Conservation (phyloP, 2,888 invertebrate genomes). For the Caenorhabditis sulstoni region DNA sequence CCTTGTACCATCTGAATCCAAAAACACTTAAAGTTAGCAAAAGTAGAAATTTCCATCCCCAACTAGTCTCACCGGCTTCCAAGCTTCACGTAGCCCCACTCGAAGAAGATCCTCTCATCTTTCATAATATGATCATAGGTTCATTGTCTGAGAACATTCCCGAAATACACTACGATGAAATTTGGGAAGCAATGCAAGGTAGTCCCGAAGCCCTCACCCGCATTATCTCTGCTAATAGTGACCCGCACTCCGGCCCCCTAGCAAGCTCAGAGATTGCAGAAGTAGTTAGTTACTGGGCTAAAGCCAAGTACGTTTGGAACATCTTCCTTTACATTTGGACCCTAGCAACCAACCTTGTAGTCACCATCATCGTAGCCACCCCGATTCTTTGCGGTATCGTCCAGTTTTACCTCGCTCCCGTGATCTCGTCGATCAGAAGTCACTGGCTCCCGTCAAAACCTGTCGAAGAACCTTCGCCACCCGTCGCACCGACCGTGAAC, state of each 20-base stretch:
- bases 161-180: no score
- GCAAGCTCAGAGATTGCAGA: no score
- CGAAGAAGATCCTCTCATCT: slow-evolving; percentile 7
- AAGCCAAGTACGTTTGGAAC: no score
- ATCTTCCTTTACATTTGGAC: slow-evolving; percentile 10
- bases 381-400: not conserved
- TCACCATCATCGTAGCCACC: not conserved
- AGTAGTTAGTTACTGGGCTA: no score
- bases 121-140: slow-evolving; percentile 13
- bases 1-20: no score
- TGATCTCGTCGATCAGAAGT: not conserved
- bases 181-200: no score
- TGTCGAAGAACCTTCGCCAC: not conserved
- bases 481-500: not conserved
- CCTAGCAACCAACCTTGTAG: not conserved
- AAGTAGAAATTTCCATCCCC: no score
- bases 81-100: not conserved
- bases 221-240: not conserved
- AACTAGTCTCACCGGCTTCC: not conserved
- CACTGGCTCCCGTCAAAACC: no score
- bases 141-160: no score
- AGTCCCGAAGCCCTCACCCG: slow-evolving; percentile 11
- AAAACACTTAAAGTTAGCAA: no score
- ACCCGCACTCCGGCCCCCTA: not conserved
- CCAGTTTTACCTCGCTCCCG: not conserved